These are phyloP conservation scores for Glaucopsyche alexis DNA, from an alignment of 2,888 invertebrate species.

Conservation along the genomic window DNA sequence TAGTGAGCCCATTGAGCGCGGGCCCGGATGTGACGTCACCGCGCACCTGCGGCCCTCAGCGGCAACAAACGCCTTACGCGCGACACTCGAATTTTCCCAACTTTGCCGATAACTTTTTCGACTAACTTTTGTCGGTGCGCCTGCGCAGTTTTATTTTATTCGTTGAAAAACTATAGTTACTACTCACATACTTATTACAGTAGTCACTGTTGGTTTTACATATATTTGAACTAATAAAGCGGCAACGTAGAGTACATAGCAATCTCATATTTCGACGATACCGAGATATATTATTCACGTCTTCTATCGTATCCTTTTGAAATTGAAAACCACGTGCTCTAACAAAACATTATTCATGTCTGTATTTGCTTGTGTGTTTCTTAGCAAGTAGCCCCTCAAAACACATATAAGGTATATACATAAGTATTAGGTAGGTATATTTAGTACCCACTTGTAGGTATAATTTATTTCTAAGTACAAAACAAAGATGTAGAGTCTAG, in stretches of 20 bases:
- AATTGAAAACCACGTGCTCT: not conserved
- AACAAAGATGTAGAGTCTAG: too few relatives aligned
- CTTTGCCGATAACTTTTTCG: not conserved
- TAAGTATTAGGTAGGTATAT: too few relatives aligned
- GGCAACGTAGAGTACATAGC: not conserved
- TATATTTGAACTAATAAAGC: not conserved
- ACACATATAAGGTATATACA: too few relatives aligned
- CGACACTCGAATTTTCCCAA: slow-evolving; percentile 15
- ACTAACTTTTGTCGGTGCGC: not conserved
- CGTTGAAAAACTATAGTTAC: too few relatives aligned
- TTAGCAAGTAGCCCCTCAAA: too few relatives aligned
- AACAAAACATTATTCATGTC: not conserved
- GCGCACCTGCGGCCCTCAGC: slow-evolving; percentile 57
- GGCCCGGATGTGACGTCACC: slow-evolving; percentile 65
- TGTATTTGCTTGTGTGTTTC: not conserved
- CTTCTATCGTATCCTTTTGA: not conserved
- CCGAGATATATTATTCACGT: not conserved
- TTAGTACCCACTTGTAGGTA: too few relatives aligned
- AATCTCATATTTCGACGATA: not conserved
- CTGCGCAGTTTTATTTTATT: not conserved
- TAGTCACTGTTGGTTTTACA: not conserved
- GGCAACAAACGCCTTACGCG: slow-evolving; percentile 1
- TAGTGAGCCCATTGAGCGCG: slow-evolving; percentile 64
- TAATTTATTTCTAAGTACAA: too few relatives aligned
- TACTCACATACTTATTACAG: not conserved